Evolutionary conservation across 37 sponge, comb jelly and placozoan species (phyloP), one percentile per base, ranked within the genome.

Genomic region (Hexactinellida sp.): DNA sequence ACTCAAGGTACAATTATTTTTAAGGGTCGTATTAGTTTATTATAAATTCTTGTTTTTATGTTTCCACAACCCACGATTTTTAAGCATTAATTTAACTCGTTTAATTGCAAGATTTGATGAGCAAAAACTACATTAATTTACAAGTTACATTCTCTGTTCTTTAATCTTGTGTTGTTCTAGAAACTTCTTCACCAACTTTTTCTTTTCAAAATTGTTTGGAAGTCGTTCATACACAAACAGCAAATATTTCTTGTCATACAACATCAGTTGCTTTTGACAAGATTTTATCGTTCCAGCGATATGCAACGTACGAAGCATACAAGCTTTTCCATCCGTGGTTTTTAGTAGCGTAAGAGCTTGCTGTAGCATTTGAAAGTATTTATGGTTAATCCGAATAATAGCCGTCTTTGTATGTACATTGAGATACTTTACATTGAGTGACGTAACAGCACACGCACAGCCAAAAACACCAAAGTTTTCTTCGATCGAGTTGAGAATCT

Each of bases 361-460:
- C 34, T 63, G 76, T 25, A 63, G 30, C 76, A 63, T 63, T n/a
- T 63, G 76, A 63, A 63, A 63, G 13, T 63, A 63, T 63, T 63
- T 63, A 63, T 63, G 76, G 13, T 10, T 63, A 1, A 63, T 23
- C 3, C 76, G 76, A 63, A 63, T 63, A 32, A 63, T 63, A 3
- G 76, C 30, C 3, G 76, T 63, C 19, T 63, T 63, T 1, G 76
- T 63, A n/a, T 63, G 21, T 63, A 28, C 30, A 63, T 63, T 63
- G 30, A 63, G 76, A n/a, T 63, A 63, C 13, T 63, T 63, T 23
- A 63, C 76, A 63, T 63, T 63, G 25, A 63, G 76, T 63, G 76
- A 63, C 5, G 28, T 25, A 10, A n/a, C 13, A 3, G 13, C 76
- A 63, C 76, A 63, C 34, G 76, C 76, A 63, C 13, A 63, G 76